These are phyloP conservation scores for Nemopilema nomurai DNA, from an alignment of 30 jellyfish, hydroid and myxozoan species.

Conservation along the genomic window DNA sequence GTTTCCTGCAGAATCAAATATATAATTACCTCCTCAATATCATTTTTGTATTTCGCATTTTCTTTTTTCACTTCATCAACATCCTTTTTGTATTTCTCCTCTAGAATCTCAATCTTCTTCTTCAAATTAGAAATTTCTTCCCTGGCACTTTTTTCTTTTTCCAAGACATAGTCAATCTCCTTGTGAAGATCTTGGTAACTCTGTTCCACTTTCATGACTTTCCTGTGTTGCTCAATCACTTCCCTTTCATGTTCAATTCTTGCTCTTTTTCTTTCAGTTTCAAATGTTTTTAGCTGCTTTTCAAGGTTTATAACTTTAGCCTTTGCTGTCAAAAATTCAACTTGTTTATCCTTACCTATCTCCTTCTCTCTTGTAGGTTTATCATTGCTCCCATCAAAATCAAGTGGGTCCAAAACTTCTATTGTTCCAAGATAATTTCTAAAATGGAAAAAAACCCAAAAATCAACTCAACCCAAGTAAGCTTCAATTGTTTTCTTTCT, in stretches of 20 bases:
- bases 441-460: background rate
- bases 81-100: slow-evolving; percentile 41
- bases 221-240: slow-evolving; percentile 19
- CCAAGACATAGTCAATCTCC: slow-evolving; percentile 41
- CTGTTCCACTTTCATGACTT: slow-evolving; percentile 28
- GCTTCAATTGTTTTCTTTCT: background rate
- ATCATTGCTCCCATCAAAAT: background rate
- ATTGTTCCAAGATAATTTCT: slow-evolving; percentile 39
- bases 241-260: slow-evolving; percentile 45
- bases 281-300: slow-evolving; percentile 36
- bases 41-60: slow-evolving; percentile 14
- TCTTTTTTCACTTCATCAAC: slow-evolving; percentile 20
- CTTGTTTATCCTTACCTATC: slow-evolving; percentile 25
- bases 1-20: too few relatives aligned
- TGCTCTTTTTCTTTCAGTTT: slow-evolving; percentile 55
- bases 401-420: slow-evolving; percentile 22
- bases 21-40: slow-evolving; percentile 62
- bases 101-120: slow-evolving; percentile 37
- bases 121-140: slow-evolving; percentile 19
- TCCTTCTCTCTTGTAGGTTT: slow-evolving; percentile 1
- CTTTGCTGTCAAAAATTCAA: slow-evolving; percentile 46
- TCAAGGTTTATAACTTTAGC: slow-evolving; percentile 34
- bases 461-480: background rate
- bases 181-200: slow-evolving; percentile 45
- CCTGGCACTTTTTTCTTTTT: slow-evolving; percentile 57